Evolutionary conservation across 2,888 invertebrate genomes (phyloP).

Genomic region (Colletes collaris): DNA sequence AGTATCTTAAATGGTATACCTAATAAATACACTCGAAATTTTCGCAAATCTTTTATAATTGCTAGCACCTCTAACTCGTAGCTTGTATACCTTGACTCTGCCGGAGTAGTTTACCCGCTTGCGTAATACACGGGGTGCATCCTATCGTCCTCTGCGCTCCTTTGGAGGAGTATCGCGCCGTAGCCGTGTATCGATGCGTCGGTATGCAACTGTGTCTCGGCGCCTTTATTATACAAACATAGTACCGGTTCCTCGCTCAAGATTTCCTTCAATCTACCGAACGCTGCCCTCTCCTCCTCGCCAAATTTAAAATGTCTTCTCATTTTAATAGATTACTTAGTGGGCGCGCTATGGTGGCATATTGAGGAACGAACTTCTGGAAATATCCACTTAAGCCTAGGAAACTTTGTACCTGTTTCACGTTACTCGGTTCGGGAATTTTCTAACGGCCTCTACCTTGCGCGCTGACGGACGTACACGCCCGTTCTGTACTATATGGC

Average conservation of each 20-base stretch:
- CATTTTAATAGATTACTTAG: background rate
- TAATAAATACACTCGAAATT: no score
- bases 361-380: no score
- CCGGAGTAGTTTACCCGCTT: constrained; percentile 14
- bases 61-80: background rate
- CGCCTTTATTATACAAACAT: background rate
- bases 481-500: background rate
- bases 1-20: no score
- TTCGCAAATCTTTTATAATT: no score
- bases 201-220: constrained; percentile 4
- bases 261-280: constrained; percentile 1
- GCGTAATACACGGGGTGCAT: constrained; percentile 20
- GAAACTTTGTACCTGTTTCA: constrained; percentile 17
- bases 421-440: background rate
- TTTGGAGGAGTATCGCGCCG: constrained; percentile 22
- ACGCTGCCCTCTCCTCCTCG: background rate
- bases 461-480: background rate
- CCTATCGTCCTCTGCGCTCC: background rate
- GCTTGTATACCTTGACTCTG: constrained; percentile 6
- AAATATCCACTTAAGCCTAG: background rate
- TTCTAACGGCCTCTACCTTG: no score
- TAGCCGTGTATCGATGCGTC: constrained; percentile 7
- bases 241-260: constrained; percentile 18
- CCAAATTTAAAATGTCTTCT: background rate
- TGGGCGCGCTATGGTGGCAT: constrained; percentile 1